These are phyloP conservation scores for Champsocephalus gunnari DNA, from an alignment of 2,797 vertebrate genomes.

Conservation along the genomic window DNA sequence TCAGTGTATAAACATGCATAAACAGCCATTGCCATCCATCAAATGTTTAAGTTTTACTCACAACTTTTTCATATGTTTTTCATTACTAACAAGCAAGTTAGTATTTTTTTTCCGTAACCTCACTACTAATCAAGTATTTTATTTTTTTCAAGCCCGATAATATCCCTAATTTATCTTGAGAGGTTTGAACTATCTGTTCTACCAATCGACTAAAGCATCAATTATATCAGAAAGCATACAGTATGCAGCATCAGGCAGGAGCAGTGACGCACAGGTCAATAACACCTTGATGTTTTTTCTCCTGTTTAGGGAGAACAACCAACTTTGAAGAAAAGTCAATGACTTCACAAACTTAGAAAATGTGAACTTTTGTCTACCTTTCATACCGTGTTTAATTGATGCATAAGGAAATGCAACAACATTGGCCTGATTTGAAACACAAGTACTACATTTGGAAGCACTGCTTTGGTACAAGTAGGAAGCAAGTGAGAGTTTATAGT, in stretches of 20 bases:
- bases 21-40: neutral
- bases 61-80: neutral
- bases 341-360: neutral
- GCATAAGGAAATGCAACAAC: no score
- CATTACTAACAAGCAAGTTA: neutral
- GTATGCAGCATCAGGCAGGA: neutral
- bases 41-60: no score
- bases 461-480: neutral
- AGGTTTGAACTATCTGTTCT: neutral
- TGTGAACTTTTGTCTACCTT: no score
- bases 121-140: neutral
- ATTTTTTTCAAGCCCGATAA: neutral
- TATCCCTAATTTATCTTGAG: neutral
- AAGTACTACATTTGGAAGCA: neutral
- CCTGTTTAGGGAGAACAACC: neutral
- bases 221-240: neutral
- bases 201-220: neutral
- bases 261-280: neutral
- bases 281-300: neutral
- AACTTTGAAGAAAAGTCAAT: neutral
- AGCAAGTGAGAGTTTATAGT: neutral
- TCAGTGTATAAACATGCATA: no score
- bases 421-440: no score
- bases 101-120: neutral
- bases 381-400: no score